Percentiles rank a stretch among this genome's conserved stretches.
phyloP scores from a whole-genome alignment of 2,113 vertebrate species.

The Brachirus orientalis region DNA sequence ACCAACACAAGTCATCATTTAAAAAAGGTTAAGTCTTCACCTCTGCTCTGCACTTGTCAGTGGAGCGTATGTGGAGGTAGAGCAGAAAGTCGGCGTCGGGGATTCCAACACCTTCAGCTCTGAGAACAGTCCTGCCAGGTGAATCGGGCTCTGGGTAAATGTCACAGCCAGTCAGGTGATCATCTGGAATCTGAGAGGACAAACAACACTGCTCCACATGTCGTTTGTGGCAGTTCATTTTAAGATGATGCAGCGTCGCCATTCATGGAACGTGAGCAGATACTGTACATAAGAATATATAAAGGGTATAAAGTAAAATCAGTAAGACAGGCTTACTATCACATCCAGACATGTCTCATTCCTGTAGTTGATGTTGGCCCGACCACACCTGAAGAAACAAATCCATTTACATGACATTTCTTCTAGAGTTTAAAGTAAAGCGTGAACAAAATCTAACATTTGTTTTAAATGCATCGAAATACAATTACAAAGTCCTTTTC shows the following conservation, averaged over 20 bases:
- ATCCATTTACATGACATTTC: neutral
- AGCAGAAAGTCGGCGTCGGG: constrained; percentile 84
- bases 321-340: constrained; percentile 57
- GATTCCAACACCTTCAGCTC: constrained; percentile 79
- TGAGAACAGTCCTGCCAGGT: constrained; percentile 60
- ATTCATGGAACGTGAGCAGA: too few species aligned
- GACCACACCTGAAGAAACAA: constrained; percentile 73
- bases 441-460: too few species aligned
- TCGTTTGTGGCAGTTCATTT: too few species aligned
- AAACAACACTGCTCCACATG: too few species aligned
- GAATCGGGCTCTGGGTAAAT: constrained; percentile 79
- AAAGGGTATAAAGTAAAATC: neutral
- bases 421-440: too few species aligned
- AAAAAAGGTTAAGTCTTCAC: constrained; percentile 38
- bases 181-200: constrained; percentile 77
- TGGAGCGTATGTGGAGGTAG: constrained; percentile 80
- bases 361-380: constrained; percentile 76
- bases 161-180: constrained; percentile 81
- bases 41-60: constrained; percentile 78
- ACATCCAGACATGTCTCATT: constrained; percentile 79
- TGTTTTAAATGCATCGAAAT: too few species aligned
- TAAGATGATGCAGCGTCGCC: too few species aligned
- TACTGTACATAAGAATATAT: too few species aligned
- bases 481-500: too few species aligned
- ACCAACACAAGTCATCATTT: too few species aligned